Conservation (phyloP, 2,113 vertebrate genomes). For the Tachuris rubrigastra region DNA sequence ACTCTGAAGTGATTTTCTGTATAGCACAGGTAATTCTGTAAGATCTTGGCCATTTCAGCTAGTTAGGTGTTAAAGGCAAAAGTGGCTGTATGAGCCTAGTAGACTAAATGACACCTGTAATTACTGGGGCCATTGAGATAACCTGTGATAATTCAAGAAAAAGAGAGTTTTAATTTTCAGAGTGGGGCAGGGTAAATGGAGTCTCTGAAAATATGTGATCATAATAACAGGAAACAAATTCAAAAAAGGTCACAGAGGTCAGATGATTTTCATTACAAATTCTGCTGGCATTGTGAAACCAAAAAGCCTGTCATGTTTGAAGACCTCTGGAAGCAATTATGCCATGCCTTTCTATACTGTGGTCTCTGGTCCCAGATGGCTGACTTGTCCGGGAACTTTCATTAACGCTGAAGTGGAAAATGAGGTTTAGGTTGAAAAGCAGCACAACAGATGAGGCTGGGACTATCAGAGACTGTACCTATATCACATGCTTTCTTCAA, state of each 20-base stretch:
- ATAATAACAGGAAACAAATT: slow-evolving; percentile 3
- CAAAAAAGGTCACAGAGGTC: not conserved
- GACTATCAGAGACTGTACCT: not conserved
- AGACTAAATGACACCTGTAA: not conserved
- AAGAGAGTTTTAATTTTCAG: not conserved
- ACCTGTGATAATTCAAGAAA: not conserved
- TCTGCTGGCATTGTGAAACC: not conserved
- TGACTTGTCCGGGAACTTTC: not conserved
- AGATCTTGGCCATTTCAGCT: not conserved
- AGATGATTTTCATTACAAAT: not conserved
- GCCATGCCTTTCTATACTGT: not conserved
- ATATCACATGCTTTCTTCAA: not conserved
- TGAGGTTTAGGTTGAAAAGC: not conserved
- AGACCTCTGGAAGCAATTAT: slow-evolving; percentile 8
- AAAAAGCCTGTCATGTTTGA: not conserved
- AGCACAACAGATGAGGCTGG: not conserved
- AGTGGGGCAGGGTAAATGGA: not conserved
- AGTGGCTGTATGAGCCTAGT: not conserved
- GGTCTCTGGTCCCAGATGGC: not conserved
- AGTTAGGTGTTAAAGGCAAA: not conserved
- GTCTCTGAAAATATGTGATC: not conserved
- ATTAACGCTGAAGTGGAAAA: not conserved
- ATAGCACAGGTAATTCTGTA: not conserved
- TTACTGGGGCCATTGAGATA: not conserved
- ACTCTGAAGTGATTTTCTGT: not conserved